Conservation (phyloP, 2,888 invertebrate genomes). For the Hermodice carunculata region DNA sequence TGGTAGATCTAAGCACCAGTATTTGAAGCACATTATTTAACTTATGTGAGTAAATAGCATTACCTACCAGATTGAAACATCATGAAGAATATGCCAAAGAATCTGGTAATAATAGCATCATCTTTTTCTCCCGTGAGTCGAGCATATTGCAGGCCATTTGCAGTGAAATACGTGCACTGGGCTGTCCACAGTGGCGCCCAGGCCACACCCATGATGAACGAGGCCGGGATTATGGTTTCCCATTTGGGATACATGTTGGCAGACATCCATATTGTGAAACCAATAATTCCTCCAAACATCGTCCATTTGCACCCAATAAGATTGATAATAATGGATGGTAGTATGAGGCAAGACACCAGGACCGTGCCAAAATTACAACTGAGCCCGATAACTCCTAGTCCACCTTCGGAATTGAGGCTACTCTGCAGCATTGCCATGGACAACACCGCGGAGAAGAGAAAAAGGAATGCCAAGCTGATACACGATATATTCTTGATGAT, state of each 20-base stretch:
- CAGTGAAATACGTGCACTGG: slow-evolving; percentile 91
- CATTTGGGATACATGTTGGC: slow-evolving; percentile 89
- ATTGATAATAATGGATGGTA: slow-evolving; percentile 62
- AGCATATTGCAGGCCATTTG: slow-evolving; percentile 74
- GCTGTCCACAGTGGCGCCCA: slow-evolving; percentile 98
- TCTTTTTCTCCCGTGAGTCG: slow-evolving; percentile 81
- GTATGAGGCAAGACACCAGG: slow-evolving; percentile 85
- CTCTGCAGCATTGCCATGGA: slow-evolving; percentile 10
- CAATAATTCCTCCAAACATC: slow-evolving; percentile 77
- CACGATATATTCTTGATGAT: slow-evolving; percentile 11
- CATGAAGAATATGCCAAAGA: slow-evolving; percentile 97
- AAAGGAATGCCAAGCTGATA: slow-evolving; percentile 8
- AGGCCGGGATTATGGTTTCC: slow-evolving; percentile 81
- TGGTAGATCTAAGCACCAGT: too few species aligned
- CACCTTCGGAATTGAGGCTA: slow-evolving; percentile 5
- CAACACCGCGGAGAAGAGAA: neutral
- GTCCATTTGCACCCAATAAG: slow-evolving; percentile 93
- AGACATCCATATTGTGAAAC: slow-evolving; percentile 86
- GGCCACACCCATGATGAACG: slow-evolving; percentile 89
- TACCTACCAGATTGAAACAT: slow-evolving; percentile 80
- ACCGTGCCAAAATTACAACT: slow-evolving; percentile 3
- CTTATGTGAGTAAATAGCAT: too few species aligned
- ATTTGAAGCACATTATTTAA: too few species aligned
- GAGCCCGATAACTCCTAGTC: slow-evolving; percentile 9
- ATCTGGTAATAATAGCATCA: slow-evolving; percentile 92